Conservation (phyloP, 1,140 invertebrate genomes). For the Melanaphis sacchari region DNA sequence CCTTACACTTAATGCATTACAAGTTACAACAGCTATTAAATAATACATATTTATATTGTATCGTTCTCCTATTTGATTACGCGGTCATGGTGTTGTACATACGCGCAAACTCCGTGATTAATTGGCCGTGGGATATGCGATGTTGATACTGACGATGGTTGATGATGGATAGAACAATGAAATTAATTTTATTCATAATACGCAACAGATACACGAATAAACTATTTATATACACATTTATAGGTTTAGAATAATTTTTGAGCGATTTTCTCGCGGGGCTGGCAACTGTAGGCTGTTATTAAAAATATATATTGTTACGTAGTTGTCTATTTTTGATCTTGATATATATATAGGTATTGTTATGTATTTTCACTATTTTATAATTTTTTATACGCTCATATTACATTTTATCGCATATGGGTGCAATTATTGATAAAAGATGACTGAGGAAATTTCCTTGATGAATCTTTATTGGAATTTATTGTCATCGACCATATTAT, state of each 20-base stretch:
- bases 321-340: background rate
- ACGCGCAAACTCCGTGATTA: background rate
- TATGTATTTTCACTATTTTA: background rate
- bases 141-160: background rate
- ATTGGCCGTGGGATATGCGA: slow-evolving; percentile 15
- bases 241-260: background rate
- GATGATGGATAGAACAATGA: background rate
- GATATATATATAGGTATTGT: background rate
- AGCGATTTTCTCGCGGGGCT: background rate
- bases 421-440: slow-evolving; percentile 11
- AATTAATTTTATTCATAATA: background rate
- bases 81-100: background rate
- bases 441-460: slow-evolving; percentile 24
- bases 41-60: background rate
- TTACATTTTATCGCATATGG: background rate
- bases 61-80: slow-evolving; percentile 36
- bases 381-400: background rate
- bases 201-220: background rate
- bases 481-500: background rate
- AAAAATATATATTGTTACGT: background rate
- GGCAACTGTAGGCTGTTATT: background rate
- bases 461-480: slow-evolving; percentile 1
- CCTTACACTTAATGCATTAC: background rate
- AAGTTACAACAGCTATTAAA: background rate
- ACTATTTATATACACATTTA: background rate